Conservation (phyloP, 2,113 vertebrate species). For the Microcebus jonahi region DNA sequence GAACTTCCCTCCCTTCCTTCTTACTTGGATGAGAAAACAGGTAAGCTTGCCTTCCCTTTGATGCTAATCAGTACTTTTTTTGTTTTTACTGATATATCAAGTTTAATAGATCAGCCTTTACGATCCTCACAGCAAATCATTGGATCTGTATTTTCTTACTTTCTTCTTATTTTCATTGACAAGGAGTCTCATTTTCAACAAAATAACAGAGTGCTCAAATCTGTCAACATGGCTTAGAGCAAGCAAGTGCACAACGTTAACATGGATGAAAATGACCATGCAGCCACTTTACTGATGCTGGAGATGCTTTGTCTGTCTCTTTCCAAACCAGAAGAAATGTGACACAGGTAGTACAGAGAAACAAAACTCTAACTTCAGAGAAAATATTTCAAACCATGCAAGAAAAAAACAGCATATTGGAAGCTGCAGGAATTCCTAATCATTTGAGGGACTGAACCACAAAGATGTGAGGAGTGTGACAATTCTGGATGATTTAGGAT, state of each 20-base stretch:
- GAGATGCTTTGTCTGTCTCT: not conserved
- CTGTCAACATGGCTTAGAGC: not conserved
- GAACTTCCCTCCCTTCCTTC: not conserved
- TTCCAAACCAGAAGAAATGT: not conserved
- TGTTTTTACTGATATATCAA: not conserved
- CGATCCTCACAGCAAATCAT: not conserved
- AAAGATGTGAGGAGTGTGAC: not conserved
- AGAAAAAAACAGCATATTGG: not conserved
- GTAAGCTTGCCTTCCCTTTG: not conserved
- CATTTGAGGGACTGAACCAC: not conserved
- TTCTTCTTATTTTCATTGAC: not conserved
- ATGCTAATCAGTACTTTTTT: not conserved
- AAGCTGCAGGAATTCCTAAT: not conserved
- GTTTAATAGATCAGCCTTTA: not conserved
- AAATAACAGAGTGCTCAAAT: not conserved
- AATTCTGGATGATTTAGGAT: not conserved
- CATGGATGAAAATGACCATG: not conserved
- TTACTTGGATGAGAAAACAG: not conserved
- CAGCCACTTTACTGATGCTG: not conserved
- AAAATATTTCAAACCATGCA: not conserved
- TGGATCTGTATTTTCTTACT: not conserved
- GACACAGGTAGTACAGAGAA: not conserved
- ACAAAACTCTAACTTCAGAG: not conserved
- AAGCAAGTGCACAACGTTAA: not conserved
- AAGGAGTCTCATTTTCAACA: not conserved